Evolutionary conservation across 2,797 vertebrate genomes (phyloP).

Genomic region (Lepus townsendii): DNA sequence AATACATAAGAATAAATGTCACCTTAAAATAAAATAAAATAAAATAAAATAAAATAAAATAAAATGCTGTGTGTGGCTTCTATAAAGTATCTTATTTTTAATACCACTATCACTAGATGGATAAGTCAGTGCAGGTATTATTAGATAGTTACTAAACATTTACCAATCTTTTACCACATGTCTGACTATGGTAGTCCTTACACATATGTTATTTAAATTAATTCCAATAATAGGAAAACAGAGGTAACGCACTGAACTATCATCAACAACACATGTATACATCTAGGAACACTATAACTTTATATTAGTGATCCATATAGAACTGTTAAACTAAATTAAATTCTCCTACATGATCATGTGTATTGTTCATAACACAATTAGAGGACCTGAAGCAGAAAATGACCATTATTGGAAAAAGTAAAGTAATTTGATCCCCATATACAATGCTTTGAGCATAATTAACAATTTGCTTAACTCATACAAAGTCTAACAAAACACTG

Average conservation of each 20-base stretch:
- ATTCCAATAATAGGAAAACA: slow-evolving; percentile 24
- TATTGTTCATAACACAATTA: not conserved
- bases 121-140: not conserved
- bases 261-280: not conserved
- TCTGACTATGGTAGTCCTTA: not conserved
- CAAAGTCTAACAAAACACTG: slow-evolving; percentile 20
- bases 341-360: not conserved
- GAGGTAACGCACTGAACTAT: not conserved
- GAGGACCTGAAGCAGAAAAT: slow-evolving; percentile 52
- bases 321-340: slow-evolving; percentile 13
- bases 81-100: slow-evolving; percentile 48
- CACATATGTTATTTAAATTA: not conserved
- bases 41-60: not conserved
- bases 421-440: not conserved
- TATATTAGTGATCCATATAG: not conserved
- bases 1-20: slow-evolving; percentile 52
- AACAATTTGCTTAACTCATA: slow-evolving; percentile 61
- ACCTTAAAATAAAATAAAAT: not conserved
- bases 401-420: slow-evolving; percentile 11
- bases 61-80: not conserved
- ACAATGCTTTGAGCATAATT: slow-evolving; percentile 55
- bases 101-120: slow-evolving; percentile 29
- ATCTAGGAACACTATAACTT: not conserved
- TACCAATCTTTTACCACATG: not conserved
- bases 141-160: slow-evolving; percentile 24